A percentile compares a stretch with the other conserved stretches of the same genome.
These are phyloP conservation scores for Euwallacea fornicatus DNA, from an alignment of 1,140 invertebrate species.

Conservation along the genomic window DNA sequence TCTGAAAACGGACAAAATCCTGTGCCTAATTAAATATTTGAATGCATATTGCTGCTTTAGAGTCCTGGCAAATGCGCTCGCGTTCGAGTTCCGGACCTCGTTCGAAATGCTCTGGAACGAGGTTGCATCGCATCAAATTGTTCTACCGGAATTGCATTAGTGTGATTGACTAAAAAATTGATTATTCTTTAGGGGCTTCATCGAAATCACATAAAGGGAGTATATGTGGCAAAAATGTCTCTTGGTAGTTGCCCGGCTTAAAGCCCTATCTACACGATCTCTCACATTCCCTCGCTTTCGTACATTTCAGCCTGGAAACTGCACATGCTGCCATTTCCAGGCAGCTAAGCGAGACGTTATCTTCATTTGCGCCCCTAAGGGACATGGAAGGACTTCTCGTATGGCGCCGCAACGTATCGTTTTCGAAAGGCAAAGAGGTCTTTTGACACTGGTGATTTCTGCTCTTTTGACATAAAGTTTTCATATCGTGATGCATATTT, in stretches of 20 bases:
- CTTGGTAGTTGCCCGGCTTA: constrained; percentile 16
- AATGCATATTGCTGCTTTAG: constrained; percentile 35
- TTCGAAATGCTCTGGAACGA: constrained; percentile 10
- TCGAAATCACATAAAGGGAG: neutral
- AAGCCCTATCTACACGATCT: constrained; percentile 10
- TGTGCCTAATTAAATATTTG: constrained; percentile 37
- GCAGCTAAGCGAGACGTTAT: constrained; percentile 46
- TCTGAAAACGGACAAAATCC: constrained; percentile 35
- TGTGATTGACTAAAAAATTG: neutral
- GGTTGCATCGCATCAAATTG: neutral
- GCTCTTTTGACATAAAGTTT: no score
- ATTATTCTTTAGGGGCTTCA: no score
- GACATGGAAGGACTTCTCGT: neutral
- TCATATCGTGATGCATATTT: no score
- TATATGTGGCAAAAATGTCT: constrained; percentile 11
- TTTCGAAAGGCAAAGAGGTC: no score
- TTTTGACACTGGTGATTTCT: no score
- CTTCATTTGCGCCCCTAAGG: constrained; percentile 42
- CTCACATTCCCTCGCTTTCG: constrained; percentile 12
- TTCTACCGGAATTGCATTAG: neutral
- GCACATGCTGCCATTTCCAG: constrained; percentile 42
- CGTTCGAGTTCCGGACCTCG: constrained; percentile 18
- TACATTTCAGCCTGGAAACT: constrained; percentile 29
- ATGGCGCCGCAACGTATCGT: neutral
- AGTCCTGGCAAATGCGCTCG: constrained; percentile 26